These are phyloP conservation scores for Parambassis ranga DNA, from an alignment of 2,797 vertebrate species.

Conservation along the genomic window DNA sequence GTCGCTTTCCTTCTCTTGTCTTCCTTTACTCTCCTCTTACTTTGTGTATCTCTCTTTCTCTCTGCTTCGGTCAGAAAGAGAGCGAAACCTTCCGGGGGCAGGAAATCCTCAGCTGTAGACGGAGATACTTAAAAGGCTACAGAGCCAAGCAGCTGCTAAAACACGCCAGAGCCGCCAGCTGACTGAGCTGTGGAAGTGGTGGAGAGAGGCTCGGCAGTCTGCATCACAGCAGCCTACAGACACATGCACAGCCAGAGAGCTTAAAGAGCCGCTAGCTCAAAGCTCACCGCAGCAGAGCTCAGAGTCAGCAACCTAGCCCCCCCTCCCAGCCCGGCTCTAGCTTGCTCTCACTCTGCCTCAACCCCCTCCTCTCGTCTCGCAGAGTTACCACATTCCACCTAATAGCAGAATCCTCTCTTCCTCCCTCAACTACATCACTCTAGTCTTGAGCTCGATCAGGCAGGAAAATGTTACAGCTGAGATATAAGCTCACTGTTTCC, in stretches of 20 bases:
- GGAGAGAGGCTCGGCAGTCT: slow-evolving; percentile 61
- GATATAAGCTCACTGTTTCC: background rate
- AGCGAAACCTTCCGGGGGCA: slow-evolving; percentile 58
- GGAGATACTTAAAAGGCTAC: slow-evolving; percentile 43
- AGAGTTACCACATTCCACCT: slow-evolving; percentile 86
- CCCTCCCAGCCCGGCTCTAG: slow-evolving; percentile 23
- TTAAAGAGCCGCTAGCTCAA: slow-evolving; percentile 61
- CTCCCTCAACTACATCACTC: slow-evolving; percentile 15
- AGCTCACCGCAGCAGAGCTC: slow-evolving; percentile 69
- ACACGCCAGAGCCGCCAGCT: slow-evolving; percentile 43
- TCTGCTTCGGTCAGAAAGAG: slow-evolving; percentile 39
- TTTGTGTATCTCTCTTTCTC: slow-evolving; percentile 28
- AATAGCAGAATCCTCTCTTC: slow-evolving; percentile 76
- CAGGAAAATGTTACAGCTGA: background rate
- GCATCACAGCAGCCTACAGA: slow-evolving; percentile 48
- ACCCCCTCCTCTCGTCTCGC: slow-evolving; percentile 49
- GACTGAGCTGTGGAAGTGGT: slow-evolving; percentile 46
- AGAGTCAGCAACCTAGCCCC: slow-evolving; percentile 64
- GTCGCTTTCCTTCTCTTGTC: slow-evolving; percentile 35
- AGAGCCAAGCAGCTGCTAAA: slow-evolving; percentile 36
- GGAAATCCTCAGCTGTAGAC: slow-evolving; percentile 63
- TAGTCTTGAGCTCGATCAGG: background rate
- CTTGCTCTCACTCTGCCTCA: slow-evolving; percentile 38
- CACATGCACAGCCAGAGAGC: slow-evolving; percentile 39
- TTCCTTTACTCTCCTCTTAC: slow-evolving; percentile 15